Evolutionary conservation across 2,113 vertebrate genomes (phyloP).

Genomic region (Pseudopipra pipra): DNA sequence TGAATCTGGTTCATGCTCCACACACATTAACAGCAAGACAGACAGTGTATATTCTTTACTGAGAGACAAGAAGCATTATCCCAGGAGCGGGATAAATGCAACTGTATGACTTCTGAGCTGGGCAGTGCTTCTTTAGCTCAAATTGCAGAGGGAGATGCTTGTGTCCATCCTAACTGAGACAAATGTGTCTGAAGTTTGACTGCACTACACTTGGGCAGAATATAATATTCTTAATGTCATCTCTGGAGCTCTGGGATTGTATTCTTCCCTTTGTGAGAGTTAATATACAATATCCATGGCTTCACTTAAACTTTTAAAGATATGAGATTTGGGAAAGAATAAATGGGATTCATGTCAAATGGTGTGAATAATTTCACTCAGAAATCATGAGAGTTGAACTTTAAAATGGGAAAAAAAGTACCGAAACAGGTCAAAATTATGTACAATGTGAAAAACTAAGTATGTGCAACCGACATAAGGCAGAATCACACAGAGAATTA

Average conservation of each 20-base stretch:
- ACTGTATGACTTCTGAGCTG: background rate
- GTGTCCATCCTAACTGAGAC: background rate
- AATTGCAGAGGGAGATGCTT: background rate
- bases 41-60: background rate
- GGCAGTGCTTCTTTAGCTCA: accelerated
- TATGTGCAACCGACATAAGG: background rate
- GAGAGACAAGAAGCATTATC: background rate
- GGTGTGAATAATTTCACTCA: background rate
- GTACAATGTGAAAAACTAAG: background rate
- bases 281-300: background rate
- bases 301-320: background rate
- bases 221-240: background rate
- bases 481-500: background rate
- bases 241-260: background rate
- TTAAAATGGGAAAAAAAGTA: background rate
- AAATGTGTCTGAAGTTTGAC: background rate
- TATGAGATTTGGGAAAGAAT: background rate
- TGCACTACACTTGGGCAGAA: background rate
- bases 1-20: background rate
- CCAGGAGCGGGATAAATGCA: background rate
- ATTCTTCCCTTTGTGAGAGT: background rate
- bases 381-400: background rate
- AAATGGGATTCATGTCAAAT: background rate
- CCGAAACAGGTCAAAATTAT: background rate
- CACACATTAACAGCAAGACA: background rate